Conservation (phyloP, 2,888 invertebrate species). For the Chironomus tentans region DNA sequence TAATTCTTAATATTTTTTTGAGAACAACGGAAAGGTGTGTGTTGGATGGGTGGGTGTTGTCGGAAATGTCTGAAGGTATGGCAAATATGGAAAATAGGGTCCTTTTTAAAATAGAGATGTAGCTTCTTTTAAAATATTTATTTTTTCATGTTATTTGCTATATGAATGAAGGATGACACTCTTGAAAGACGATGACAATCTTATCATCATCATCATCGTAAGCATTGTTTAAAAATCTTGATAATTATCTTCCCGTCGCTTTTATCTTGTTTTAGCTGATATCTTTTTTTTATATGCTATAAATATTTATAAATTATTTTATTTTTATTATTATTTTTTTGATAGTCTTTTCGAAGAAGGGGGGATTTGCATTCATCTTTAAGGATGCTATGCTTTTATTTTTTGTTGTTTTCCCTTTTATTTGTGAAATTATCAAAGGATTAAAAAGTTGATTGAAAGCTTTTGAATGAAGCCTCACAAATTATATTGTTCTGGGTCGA, state of each 20-base stretch:
- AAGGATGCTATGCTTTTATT: background rate
- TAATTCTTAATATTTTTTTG: background rate
- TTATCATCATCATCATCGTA: background rate
- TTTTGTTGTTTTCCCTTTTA: background rate
- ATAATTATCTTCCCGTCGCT: background rate
- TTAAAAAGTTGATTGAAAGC: too few relatives aligned
- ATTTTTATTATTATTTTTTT: background rate
- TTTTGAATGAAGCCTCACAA: too few relatives aligned
- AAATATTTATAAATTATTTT: background rate
- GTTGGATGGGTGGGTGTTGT: background rate
- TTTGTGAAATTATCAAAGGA: background rate
- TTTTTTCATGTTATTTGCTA: too few relatives aligned
- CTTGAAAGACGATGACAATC: background rate
- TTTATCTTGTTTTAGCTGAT: background rate
- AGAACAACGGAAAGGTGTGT: background rate
- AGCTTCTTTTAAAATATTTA: too few relatives aligned
- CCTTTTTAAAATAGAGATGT: too few relatives aligned
- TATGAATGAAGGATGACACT: too few relatives aligned
- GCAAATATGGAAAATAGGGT: too few relatives aligned
- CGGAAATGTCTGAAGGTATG: too few relatives aligned
- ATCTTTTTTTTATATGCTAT: background rate
- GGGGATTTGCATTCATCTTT: background rate
- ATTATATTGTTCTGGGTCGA: too few relatives aligned
- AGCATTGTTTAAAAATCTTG: background rate
- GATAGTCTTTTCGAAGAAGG: conserved; percentile 12